These are phyloP conservation scores for Cydia strobilella DNA, from an alignment of 1,140 invertebrate species.

Conservation along the genomic window DNA sequence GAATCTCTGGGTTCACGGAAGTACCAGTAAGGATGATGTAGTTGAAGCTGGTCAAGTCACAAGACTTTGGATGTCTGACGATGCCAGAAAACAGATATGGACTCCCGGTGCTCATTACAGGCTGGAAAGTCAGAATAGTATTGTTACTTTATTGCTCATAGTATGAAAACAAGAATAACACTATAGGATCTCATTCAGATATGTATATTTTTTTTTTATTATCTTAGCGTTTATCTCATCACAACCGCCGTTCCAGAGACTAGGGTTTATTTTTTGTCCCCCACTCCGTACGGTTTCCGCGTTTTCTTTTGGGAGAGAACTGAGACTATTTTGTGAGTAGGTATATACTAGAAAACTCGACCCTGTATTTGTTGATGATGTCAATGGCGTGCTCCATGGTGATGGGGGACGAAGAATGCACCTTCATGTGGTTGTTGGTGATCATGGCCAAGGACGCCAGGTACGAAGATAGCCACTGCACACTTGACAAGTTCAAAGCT, in stretches of 20 bases:
- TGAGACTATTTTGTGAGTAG: too few relatives aligned
- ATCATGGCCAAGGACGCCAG: conserved; percentile 44
- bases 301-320: too few relatives aligned
- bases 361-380: conserved; percentile 68
- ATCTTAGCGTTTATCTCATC: too few relatives aligned
- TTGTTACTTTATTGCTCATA: too few relatives aligned
- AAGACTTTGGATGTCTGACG: conserved; percentile 37
- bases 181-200: too few relatives aligned
- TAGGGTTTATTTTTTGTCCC: too few relatives aligned
- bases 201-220: too few relatives aligned
- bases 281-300: too few relatives aligned
- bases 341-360: conserved; percentile 12
- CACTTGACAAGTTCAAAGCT: conserved; percentile 53
- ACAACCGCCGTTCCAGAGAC: too few relatives aligned
- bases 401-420: conserved; percentile 52
- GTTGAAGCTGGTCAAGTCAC: conserved; percentile 43
- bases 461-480: conserved; percentile 61
- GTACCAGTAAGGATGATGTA: conserved; percentile 35
- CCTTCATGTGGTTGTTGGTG: conserved; percentile 39
- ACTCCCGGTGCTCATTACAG: conserved; percentile 26
- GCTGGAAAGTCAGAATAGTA: conserved; percentile 37
- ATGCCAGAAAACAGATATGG: conserved; percentile 29
- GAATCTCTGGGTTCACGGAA: conserved; percentile 33
- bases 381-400: conserved; percentile 55
- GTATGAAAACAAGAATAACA: too few relatives aligned